Evolutionary conservation across 2,113 vertebrate species (phyloP).

Genomic region (Gallinago jamesoni): DNA sequence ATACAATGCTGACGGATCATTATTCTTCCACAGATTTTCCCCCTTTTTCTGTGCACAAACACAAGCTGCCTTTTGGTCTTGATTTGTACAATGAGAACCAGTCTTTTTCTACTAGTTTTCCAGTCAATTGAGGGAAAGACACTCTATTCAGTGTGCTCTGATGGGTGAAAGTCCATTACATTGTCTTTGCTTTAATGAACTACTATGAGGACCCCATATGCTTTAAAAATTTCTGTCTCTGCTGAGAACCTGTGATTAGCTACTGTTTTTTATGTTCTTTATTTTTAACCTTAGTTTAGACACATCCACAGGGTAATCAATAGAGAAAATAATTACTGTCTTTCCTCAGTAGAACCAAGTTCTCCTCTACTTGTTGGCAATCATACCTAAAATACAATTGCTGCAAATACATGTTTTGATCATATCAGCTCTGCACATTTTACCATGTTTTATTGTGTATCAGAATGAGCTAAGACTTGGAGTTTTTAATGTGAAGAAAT

Average conservation of each 20-base stretch:
- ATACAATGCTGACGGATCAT: background rate
- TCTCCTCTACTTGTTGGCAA: background rate
- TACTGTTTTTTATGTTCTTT: background rate
- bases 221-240: background rate
- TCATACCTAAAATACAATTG: background rate
- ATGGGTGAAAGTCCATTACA: background rate
- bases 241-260: background rate
- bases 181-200: background rate
- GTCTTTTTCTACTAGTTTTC: background rate
- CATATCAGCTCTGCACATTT: background rate
- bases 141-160: background rate
- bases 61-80: background rate
- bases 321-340: background rate
- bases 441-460: background rate
- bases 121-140: background rate
- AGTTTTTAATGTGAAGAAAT: background rate
- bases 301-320: background rate
- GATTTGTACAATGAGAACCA: background rate
- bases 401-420: background rate
- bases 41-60: background rate
- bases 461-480: background rate
- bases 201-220: background rate
- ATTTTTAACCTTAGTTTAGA: background rate
- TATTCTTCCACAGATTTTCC: background rate
- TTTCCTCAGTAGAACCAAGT: background rate